These are phyloP conservation scores for Okapia johnstoni DNA, from an alignment of 2,113 vertebrate species.

Conservation along the genomic window DNA sequence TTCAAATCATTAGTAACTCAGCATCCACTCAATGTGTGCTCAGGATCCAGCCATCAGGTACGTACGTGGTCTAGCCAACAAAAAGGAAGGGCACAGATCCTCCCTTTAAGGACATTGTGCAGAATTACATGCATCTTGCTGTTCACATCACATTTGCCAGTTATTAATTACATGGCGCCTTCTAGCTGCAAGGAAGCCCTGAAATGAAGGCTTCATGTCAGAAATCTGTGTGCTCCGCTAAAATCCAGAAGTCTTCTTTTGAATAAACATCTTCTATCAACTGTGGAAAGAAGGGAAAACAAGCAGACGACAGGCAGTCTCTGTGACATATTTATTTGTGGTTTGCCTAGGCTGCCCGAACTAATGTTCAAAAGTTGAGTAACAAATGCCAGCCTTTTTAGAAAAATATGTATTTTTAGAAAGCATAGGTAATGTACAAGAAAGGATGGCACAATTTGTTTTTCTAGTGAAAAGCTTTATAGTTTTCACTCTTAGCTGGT, in stretches of 20 bases:
- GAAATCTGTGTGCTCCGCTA: not conserved
- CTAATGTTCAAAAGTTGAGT: not conserved
- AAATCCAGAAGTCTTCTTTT: not conserved
- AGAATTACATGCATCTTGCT: not conserved
- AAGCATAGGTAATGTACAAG: not conserved
- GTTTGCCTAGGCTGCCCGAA: not conserved
- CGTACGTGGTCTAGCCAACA: not conserved
- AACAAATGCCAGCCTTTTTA: slow-evolving; percentile 2
- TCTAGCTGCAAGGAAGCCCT: not conserved
- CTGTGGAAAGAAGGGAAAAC: not conserved
- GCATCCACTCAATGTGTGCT: not conserved
- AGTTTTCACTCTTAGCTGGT: not conserved
- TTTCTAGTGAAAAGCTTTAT: not conserved
- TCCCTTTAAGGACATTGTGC: not conserved
- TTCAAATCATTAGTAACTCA: not conserved
- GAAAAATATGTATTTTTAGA: not conserved
- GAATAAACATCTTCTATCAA: not conserved
- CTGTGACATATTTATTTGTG: slow-evolving; percentile 3
- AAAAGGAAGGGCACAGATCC: not conserved
- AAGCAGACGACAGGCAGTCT: not conserved
- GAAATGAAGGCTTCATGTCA: not conserved
- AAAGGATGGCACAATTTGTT: not conserved
- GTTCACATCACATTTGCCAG: not conserved
- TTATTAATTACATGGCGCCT: not conserved
- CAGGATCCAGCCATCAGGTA: not conserved